phyloP scores from a whole-genome alignment of 2,888 invertebrate species.

The Callyntrura sp. region DNA sequence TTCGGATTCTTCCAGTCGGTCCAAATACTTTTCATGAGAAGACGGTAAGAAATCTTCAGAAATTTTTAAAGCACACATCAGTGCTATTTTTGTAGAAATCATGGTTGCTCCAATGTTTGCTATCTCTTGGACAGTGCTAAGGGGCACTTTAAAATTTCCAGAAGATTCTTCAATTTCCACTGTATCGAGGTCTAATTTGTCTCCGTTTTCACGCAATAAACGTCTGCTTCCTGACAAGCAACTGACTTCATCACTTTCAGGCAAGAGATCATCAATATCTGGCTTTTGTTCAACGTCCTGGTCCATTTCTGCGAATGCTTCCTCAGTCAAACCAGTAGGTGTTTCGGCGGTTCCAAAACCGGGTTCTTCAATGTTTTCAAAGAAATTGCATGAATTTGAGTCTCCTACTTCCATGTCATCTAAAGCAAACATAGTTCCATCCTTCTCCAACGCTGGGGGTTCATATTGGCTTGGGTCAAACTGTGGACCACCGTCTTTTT shows the following conservation, averaged over 20 bases:
- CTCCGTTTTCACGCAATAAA: constrained; percentile 5
- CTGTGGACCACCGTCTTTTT: constrained; percentile 64
- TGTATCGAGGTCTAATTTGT: constrained; percentile 51
- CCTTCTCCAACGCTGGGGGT: constrained; percentile 68
- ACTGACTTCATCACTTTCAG: constrained; percentile 2
- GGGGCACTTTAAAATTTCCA: constrained; percentile 43
- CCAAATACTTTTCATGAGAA: constrained; percentile 73
- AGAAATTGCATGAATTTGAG: constrained; percentile 65
- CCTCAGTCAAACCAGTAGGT: constrained; percentile 64
- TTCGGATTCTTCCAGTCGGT: constrained; percentile 67
- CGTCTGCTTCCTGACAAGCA: background rate
- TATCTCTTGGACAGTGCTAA: constrained; percentile 26
- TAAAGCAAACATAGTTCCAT: constrained; percentile 59
- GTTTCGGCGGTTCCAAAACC: constrained; percentile 66
- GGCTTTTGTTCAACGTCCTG: constrained; percentile 44
- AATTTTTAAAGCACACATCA: constrained; percentile 79
- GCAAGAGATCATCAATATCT: background rate
- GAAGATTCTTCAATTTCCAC: constrained; percentile 74
- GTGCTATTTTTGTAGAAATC: constrained; percentile 72
- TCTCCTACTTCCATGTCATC: constrained; percentile 68
- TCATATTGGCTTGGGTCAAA: constrained; percentile 74
- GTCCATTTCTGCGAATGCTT: constrained; percentile 68
- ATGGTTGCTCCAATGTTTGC: constrained; percentile 52
- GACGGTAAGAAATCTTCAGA: constrained; percentile 77
- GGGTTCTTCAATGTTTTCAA: constrained; percentile 64